Percentiles rank a stretch among this genome's conserved stretches.
Evolutionary conservation across 2,797 vertebrate species (phyloP).

Genomic region (Capromys pilorides): DNA sequence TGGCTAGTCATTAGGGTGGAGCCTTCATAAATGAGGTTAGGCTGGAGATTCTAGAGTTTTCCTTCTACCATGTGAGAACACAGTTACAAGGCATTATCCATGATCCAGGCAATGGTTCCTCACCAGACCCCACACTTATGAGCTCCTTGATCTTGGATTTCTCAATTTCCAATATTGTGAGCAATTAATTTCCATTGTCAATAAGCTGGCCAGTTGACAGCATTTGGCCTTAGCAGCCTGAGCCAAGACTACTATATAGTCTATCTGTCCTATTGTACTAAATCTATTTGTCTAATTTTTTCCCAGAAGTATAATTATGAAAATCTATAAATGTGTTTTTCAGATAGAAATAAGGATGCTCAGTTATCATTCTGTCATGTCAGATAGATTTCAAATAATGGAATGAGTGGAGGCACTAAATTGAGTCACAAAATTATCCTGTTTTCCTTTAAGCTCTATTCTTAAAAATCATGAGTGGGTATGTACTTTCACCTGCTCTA

Average conservation of each 20-base stretch:
- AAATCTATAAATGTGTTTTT: slow-evolving; percentile 40
- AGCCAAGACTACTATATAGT: not conserved
- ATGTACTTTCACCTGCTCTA: not conserved
- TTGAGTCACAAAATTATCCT: not conserved
- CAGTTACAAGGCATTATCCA: not conserved
- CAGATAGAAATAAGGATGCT: slow-evolving; percentile 43
- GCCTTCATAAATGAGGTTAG: not conserved
- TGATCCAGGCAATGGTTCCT: not conserved
- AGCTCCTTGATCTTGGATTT: not conserved
- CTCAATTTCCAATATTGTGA: not conserved
- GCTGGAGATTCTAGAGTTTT: not conserved
- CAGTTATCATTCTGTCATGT: not conserved
- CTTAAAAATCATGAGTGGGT: not conserved
- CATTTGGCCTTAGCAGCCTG: not conserved
- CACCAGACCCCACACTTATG: not conserved
- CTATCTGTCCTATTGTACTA: slow-evolving; percentile 14
- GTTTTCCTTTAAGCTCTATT: slow-evolving; percentile 34
- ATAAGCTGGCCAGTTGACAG: not conserved
- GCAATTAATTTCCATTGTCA: not conserved
- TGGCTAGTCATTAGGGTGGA: not conserved
- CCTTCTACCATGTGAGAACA: not conserved
- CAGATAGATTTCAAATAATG: slow-evolving; percentile 1
- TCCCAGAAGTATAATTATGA: slow-evolving; percentile 12
- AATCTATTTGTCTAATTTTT: slow-evolving; percentile 27
- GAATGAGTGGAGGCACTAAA: not conserved